A percentile compares a stretch with the other conserved stretches of the same genome.
These are phyloP conservation scores for Brotula barbata DNA, from an alignment of 2,797 vertebrate species.

Conservation along the genomic window DNA sequence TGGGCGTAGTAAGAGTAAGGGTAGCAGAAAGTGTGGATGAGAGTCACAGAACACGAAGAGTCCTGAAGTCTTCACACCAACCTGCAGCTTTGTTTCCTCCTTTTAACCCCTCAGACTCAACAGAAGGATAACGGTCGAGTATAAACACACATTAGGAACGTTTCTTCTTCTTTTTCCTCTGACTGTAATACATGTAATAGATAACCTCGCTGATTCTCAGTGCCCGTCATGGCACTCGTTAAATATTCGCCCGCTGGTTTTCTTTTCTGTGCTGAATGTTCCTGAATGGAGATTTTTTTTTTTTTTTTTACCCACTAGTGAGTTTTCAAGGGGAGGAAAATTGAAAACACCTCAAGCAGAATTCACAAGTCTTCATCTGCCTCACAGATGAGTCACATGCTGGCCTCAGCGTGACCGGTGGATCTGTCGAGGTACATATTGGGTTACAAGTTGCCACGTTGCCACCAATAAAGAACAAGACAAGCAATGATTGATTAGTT, in stretches of 20 bases:
- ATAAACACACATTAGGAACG: constrained; percentile 18
- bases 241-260: constrained; percentile 8
- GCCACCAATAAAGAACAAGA: too few relatives aligned
- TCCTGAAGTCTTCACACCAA: constrained; percentile 40
- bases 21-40: constrained; percentile 28
- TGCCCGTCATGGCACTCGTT: constrained; percentile 19
- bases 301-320: constrained; percentile 11
- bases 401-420: constrained; percentile 2
- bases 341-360: constrained; percentile 43
- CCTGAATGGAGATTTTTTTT: constrained; percentile 18
- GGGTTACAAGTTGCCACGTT: too few relatives aligned
- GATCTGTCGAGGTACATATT: constrained; percentile 9
- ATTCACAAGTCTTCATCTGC: constrained; percentile 24
- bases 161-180: constrained; percentile 12
- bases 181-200: constrained; percentile 6
- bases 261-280: constrained; percentile 15
- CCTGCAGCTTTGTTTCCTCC: too few relatives aligned
- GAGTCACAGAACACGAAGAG: constrained; percentile 28
- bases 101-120: constrained; percentile 2
- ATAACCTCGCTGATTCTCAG: constrained; percentile 8
- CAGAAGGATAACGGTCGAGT: constrained; percentile 5
- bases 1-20: constrained; percentile 32
- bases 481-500: too few relatives aligned
- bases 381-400: constrained; percentile 26
- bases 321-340: constrained; percentile 20